These are phyloP conservation scores for Triops cancriformis DNA, from an alignment of 1,140 invertebrate genomes.

Conservation along the genomic window DNA sequence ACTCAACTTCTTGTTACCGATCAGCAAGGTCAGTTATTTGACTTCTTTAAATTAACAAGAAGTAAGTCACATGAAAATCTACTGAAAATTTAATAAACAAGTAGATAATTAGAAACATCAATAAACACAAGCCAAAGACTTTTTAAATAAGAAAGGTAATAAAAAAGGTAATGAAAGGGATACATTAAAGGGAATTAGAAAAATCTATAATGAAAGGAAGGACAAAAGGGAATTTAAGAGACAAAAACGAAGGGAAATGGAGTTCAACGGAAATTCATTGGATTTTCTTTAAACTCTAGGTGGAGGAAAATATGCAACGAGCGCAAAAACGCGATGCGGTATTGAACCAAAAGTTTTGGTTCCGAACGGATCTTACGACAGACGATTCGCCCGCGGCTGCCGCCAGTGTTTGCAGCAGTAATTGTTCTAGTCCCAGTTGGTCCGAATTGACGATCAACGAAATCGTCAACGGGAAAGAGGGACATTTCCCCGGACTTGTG, in stretches of 20 bases:
- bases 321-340: constrained; percentile 87
- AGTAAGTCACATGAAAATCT: too few relatives aligned
- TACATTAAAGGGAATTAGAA: too few relatives aligned
- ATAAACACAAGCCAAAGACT: too few relatives aligned
- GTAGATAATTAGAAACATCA: too few relatives aligned
- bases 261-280: neutral
- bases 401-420: constrained; percentile 24
- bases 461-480: constrained; percentile 94
- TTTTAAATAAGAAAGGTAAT: too few relatives aligned
- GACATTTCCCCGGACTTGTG: constrained; percentile 87
- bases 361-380: constrained; percentile 60
- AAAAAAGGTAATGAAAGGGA: too few relatives aligned
- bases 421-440: constrained; percentile 41
- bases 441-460: constrained; percentile 81
- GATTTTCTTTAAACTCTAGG: constrained; percentile 44
- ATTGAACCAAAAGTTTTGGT: constrained; percentile 77
- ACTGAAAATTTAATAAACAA: too few relatives aligned
- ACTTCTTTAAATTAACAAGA: too few relatives aligned
- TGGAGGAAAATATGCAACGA: constrained; percentile 95
- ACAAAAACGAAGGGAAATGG: neutral
- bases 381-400: constrained; percentile 4
- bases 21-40: constrained; percentile 70
- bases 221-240: neutral
- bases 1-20: constrained; percentile 93
- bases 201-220: too few relatives aligned